Evolutionary conservation across 2,113 vertebrate genomes (phyloP).

Genomic region (Peromyscus californicus): DNA sequence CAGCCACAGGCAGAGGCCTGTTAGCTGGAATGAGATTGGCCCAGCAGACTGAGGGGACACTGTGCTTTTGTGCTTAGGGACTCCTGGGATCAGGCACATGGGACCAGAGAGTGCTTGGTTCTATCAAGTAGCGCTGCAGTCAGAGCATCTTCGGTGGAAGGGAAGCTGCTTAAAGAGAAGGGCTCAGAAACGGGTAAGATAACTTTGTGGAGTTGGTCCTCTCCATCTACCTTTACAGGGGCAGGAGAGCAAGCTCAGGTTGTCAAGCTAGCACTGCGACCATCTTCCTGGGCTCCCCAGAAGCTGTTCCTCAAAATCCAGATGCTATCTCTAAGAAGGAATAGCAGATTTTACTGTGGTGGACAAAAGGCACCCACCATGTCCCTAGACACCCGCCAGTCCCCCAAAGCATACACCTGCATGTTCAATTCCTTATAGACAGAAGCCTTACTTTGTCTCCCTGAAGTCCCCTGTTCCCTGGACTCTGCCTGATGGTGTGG

Average conservation of each 20-base stretch:
- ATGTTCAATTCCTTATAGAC: no score
- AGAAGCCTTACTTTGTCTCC: not conserved
- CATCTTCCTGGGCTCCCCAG: not conserved
- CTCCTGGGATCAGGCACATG: rapidly evolving
- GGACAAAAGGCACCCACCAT: not conserved
- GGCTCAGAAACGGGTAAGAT: not conserved
- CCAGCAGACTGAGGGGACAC: not conserved
- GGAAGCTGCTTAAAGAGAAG: not conserved
- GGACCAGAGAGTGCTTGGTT: not conserved
- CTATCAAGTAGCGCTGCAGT: not conserved
- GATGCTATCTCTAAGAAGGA: not conserved
- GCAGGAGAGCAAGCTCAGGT: not conserved
- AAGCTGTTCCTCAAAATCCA: not conserved
- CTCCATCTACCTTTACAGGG: not conserved
- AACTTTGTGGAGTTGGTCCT: not conserved
- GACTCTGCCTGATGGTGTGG: not conserved
- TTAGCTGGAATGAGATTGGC: not conserved
- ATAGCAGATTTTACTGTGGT: not conserved
- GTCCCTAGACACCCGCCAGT: not conserved
- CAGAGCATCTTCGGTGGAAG: not conserved
- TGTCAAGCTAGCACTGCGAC: not conserved
- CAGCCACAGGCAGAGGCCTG: no score
- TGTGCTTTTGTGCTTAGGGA: not conserved
- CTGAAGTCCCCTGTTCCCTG: not conserved
- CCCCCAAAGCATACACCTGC: not conserved